Evolutionary conservation across 1,140 invertebrate genomes (phyloP), one percentile per base, ranked within the genome.

Genomic region (Stegodyphus mimosarum): DNA sequence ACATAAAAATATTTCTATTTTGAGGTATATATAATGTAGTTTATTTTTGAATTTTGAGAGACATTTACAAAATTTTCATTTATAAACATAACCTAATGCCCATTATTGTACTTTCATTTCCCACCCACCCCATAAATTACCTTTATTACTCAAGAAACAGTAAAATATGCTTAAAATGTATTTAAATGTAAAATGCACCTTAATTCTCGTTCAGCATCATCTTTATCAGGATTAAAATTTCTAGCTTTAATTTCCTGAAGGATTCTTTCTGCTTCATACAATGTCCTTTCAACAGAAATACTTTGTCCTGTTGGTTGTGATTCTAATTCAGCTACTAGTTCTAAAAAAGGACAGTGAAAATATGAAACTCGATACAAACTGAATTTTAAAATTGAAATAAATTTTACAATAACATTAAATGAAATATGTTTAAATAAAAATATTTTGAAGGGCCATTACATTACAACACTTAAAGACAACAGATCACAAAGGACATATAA

Each of bases 231-330:
- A n/a, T 17, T 53, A 84, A 88, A 89, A 70, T 89, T 75, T 49
- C 87, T 33, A 18, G 63, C 18, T 71, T 84, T 80, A 7, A 89
- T 80, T 76, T 89, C 89, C 55, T 67, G 67, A 2, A 89, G 70
- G 60, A 89, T 87, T 76, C 85, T 83, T 72, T 89, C 88, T 11
- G 88, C 88, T 66, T 89, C 88, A 11, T 79, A 15, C 10, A 89
- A 64, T 49, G 87, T 81, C 49, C 87, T 87, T 9, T 83, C 50
- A 10, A 64, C 70, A 70, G 64, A 66, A 6, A 69, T 63, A 15
- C 17, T 52, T 17, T 83, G 78, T 10, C 86, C 86, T 17, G 55
- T 83, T 6, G 86, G 72, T 73, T 87, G 87, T 7, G 69, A 13
- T 50, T 76, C 70, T 48, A 89, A 77, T 71, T 81, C 73, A 51